A percentile compares a stretch with the other conserved stretches of the same genome.
phyloP scores from a whole-genome alignment of 2,888 invertebrate genomes.

The Baccha elongata region DNA sequence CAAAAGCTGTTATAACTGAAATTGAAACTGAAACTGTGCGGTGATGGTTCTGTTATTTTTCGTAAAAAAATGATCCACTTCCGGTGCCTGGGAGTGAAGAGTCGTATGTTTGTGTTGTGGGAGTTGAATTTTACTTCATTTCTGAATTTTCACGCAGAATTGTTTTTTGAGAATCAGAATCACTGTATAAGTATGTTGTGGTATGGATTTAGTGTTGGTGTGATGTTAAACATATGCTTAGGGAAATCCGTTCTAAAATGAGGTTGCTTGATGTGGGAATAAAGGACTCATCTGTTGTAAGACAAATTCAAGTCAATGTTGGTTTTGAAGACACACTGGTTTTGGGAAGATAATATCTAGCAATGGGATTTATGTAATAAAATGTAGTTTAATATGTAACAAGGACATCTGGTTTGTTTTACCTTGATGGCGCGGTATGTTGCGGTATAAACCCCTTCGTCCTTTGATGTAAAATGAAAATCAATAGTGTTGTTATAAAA shows the following conservation, averaged over 20 bases:
- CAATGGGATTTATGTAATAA: neutral
- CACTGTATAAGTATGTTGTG: neutral
- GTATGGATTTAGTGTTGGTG: neutral
- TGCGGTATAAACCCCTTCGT: no score
- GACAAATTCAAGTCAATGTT: neutral
- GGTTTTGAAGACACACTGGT: neutral
- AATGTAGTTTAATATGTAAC: no score
- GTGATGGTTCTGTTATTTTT: neutral
- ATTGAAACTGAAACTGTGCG: no score
- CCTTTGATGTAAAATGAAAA: no score
- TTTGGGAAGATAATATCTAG: neutral
- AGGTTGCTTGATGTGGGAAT: neutral
- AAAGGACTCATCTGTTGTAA: neutral
- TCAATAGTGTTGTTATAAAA: no score
- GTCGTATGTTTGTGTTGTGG: neutral
- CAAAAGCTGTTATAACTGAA: conserved; percentile 8
- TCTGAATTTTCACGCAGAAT: conserved; percentile 19
- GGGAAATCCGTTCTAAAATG: neutral
- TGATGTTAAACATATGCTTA: neutral
- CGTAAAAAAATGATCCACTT: neutral
- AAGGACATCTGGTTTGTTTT: no score
- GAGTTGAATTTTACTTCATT: conserved; percentile 4
- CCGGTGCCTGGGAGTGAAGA: neutral
- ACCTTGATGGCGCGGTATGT: no score
- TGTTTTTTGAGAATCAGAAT: conserved; percentile 3